Evolutionary conservation across 2,113 vertebrate species (phyloP).

Genomic region (Lonchura striata): DNA sequence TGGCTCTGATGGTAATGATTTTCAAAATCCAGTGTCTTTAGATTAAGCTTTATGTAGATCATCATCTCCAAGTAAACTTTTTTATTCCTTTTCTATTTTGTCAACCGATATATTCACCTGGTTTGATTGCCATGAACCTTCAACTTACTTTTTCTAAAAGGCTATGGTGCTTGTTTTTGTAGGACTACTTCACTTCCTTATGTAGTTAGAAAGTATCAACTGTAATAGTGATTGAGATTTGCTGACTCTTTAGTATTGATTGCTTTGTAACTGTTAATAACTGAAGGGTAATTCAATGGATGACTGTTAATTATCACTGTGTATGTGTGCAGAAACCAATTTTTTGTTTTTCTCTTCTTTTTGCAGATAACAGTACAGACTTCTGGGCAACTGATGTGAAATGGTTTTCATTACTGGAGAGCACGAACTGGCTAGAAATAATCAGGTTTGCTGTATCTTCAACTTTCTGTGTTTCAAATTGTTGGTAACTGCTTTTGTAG

Average conservation of each 20-base stretch:
- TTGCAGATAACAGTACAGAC: conserved; percentile 82
- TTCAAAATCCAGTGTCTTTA: not conserved
- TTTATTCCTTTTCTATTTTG: not conserved
- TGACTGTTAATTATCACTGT: not conserved
- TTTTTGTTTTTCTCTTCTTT: not conserved
- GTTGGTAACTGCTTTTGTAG: not conserved
- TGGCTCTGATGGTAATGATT: not conserved
- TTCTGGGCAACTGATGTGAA: conserved; percentile 91
- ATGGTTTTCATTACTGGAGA: conserved; percentile 88
- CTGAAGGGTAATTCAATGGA: not conserved
- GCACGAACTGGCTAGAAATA: conserved; percentile 86
- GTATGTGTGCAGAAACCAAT: not conserved
- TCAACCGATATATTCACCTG: not conserved
- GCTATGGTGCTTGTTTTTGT: not conserved
- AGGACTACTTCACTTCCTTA: not conserved
- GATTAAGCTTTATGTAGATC: not conserved
- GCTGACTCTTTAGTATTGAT: not conserved
- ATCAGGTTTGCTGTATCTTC: conserved; percentile 77
- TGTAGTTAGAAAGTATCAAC: not conserved
- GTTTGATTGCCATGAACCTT: not conserved
- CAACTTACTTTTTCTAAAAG: not conserved
- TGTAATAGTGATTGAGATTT: not conserved
- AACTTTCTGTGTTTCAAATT: not conserved
- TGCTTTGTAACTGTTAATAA: not conserved
- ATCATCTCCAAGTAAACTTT: not conserved